A percentile compares a stretch with the other conserved stretches of the same genome.
Evolutionary conservation across 2,888 invertebrate genomes (phyloP).

Genomic region (Oscheius sp.): DNA sequence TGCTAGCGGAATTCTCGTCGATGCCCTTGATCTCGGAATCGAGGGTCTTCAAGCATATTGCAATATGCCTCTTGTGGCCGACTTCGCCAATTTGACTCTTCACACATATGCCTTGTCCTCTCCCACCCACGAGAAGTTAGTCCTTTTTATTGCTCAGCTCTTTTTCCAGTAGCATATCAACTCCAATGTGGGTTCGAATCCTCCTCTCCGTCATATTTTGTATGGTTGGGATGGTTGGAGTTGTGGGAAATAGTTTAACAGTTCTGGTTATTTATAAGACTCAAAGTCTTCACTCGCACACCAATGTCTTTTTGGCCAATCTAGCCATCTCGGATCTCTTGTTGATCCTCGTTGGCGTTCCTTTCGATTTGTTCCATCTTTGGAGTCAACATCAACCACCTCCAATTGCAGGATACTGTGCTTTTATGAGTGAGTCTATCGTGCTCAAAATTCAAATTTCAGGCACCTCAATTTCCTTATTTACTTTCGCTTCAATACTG

Average conservation of each 20-base stretch:
- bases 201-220: constrained; percentile 60
- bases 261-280: constrained; percentile 59
- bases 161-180: neutral
- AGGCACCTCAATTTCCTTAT: constrained; percentile 65
- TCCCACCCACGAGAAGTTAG: constrained; percentile 9
- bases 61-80: constrained; percentile 19
- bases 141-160: neutral
- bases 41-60: constrained; percentile 20
- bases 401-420: constrained; percentile 62
- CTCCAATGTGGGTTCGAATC: constrained; percentile 38
- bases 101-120: neutral
- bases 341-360: constrained; percentile 65
- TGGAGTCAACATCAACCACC: constrained; percentile 58
- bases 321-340: constrained; percentile 60
- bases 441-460: neutral
- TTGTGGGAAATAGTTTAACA: constrained; percentile 65
- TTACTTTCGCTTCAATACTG: constrained; percentile 68
- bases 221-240: constrained; percentile 61
- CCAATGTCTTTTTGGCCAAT: constrained; percentile 68
- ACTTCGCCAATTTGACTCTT: constrained; percentile 28
- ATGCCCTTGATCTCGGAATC: constrained; percentile 15
- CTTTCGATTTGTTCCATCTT: constrained; percentile 65
- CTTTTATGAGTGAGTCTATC: constrained; percentile 57
- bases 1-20: neutral
- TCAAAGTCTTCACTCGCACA: constrained; percentile 63